These are phyloP conservation scores for Epizoanthus rinbou DNA, from an alignment of 92 coral and sea anemone species.

Conservation along the genomic window DNA sequence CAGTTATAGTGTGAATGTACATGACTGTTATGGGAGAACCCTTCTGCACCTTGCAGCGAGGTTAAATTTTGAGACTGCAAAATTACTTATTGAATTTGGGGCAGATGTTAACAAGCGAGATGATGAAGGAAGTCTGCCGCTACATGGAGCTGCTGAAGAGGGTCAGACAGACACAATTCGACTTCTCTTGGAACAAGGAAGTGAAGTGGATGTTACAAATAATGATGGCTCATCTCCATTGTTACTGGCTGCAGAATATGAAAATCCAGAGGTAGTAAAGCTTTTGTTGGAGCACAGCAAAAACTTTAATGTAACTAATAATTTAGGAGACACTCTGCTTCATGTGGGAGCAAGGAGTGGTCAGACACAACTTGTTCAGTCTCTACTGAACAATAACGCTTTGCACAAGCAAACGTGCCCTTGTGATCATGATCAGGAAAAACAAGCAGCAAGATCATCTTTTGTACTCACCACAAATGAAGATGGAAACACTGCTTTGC, in stretches of 20 bases:
- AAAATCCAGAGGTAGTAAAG: not conserved
- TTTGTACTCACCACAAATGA: too few species aligned
- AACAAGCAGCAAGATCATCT: too few species aligned
- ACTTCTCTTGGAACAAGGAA: slow-evolving; percentile 34
- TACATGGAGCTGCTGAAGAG: not conserved
- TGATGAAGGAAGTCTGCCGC: slow-evolving; percentile 7
- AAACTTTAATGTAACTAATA: not conserved
- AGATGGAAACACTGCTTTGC: not conserved
- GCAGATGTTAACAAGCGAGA: slow-evolving; percentile 35
- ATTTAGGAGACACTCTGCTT: not conserved
- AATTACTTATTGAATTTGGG: slow-evolving; percentile 17
- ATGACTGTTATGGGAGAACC: slow-evolving; percentile 1
- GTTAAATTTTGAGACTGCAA: slow-evolving; percentile 15
- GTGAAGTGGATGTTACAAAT: slow-evolving; percentile 24
- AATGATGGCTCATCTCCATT: slow-evolving; percentile 1
- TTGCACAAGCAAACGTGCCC: not conserved
- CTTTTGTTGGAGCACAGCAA: slow-evolving; percentile 1
- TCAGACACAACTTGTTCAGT: not conserved
- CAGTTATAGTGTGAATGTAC: too few species aligned
- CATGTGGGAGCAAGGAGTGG: slow-evolving; percentile 1
- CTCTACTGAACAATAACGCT: not conserved
- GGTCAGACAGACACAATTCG: slow-evolving; percentile 16
- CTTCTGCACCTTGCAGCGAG: slow-evolving; percentile 12
- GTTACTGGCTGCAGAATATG: not conserved
- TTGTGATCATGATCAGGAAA: not conserved